phyloP scores from a whole-genome alignment of 2,797 vertebrate genomes.

The Leptodactylus fallax region DNA sequence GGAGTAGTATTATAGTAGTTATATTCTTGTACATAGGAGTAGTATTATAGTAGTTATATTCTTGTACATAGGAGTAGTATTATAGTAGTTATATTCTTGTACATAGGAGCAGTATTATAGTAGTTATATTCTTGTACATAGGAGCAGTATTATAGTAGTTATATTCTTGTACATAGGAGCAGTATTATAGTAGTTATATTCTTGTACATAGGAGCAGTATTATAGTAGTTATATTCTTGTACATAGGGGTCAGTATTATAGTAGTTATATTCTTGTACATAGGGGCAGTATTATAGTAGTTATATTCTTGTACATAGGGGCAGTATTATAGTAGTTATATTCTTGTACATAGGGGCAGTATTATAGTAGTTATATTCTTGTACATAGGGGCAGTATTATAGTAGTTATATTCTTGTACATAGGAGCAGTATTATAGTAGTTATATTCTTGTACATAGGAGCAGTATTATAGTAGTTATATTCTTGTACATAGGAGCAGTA shows the following conservation, averaged over 20 bases:
- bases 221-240: slow-evolving; percentile 7
- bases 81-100: no score
- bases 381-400: slow-evolving; percentile 5
- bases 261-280: slow-evolving; percentile 10
- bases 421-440: background rate
- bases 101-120: background rate
- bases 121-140: slow-evolving; percentile 1
- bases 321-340: slow-evolving; percentile 7
- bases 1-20: slow-evolving; percentile 3
- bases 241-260: background rate
- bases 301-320: background rate
- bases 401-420: slow-evolving; percentile 5
- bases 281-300: slow-evolving; percentile 2
- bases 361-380: slow-evolving; percentile 7
- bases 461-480: slow-evolving; percentile 21
- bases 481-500: slow-evolving; percentile 2
- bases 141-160: background rate
- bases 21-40: background rate
- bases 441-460: background rate
- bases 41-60: slow-evolving; percentile 16
- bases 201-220: slow-evolving; percentile 2
- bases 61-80: background rate
- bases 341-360: slow-evolving; percentile 1
- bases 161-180: background rate
- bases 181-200: slow-evolving; percentile 4